phyloP scores from a whole-genome alignment of 2,113 vertebrate genomes.

The Pygoscelis adeliae region DNA sequence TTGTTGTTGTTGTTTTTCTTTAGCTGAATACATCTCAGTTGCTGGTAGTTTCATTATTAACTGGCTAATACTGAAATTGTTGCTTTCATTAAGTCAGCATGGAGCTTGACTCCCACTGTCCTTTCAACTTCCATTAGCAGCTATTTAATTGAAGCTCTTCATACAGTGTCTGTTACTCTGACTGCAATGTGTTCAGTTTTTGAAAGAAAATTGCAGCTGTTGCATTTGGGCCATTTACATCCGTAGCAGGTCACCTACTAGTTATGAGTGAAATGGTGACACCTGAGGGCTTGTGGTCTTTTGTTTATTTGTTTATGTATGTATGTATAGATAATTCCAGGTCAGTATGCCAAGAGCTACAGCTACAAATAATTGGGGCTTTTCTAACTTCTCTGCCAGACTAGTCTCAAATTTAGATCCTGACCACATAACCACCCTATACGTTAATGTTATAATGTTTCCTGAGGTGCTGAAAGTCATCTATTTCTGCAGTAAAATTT shows the following conservation, averaged over 20 bases:
- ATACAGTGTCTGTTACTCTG: neutral
- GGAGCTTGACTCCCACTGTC: neutral
- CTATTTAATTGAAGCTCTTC: neutral
- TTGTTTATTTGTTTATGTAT: neutral
- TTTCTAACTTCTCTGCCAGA: neutral
- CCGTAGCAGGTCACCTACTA: neutral
- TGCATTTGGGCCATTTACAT: neutral
- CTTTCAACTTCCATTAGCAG: neutral
- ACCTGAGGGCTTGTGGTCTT: neutral
- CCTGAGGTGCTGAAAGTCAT: neutral
- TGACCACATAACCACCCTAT: neutral
- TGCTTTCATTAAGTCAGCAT: neutral
- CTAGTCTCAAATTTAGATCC: neutral
- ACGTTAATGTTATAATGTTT: neutral
- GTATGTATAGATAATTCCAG: neutral
- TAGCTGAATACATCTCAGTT: neutral
- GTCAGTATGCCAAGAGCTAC: neutral
- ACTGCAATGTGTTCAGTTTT: neutral
- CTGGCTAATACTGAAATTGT: neutral
- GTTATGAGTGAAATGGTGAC: neutral
- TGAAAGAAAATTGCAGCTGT: neutral
- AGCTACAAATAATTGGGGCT: neutral
- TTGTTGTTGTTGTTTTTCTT: neutral
- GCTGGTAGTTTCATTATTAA: neutral
- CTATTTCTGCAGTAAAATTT: constrained; percentile 1